phyloP scores from a whole-genome alignment of 2,888 invertebrate genomes.

The Glaucopsyche alexis region DNA sequence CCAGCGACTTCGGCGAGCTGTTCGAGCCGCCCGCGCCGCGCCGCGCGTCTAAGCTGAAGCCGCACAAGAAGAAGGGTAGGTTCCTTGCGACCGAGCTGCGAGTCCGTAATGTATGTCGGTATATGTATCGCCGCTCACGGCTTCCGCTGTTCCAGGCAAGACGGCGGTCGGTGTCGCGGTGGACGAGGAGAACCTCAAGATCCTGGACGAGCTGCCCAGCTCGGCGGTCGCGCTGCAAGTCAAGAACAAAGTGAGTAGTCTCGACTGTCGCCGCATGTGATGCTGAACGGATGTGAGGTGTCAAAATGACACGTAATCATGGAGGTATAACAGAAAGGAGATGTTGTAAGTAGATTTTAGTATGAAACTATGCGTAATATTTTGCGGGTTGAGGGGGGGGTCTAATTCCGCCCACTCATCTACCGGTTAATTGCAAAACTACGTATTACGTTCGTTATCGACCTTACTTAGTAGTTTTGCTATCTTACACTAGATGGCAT shows the following conservation, averaged over 20 bases:
- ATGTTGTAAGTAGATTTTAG: too few relatives aligned
- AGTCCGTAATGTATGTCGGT: neutral
- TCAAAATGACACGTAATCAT: too few relatives aligned
- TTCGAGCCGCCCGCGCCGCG: constrained; percentile 86
- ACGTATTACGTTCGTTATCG: too few relatives aligned
- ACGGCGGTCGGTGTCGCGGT: constrained; percentile 82
- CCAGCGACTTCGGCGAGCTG: constrained; percentile 92
- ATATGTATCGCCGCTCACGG: neutral
- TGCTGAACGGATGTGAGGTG: too few relatives aligned
- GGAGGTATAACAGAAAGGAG: too few relatives aligned
- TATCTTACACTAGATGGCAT: too few relatives aligned
- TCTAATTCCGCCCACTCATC: too few relatives aligned
- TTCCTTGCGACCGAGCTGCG: neutral
- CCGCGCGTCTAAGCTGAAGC: constrained; percentile 88
- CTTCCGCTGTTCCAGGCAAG: constrained; percentile 52
- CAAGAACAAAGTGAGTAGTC: constrained; percentile 89
- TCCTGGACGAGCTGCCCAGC: constrained; percentile 93
- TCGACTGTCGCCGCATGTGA: neutral
- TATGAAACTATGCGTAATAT: too few relatives aligned
- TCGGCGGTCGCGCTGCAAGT: constrained; percentile 97
- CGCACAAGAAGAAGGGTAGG: constrained; percentile 74
- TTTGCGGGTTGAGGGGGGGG: too few relatives aligned
- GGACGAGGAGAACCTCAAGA: constrained; percentile 90
- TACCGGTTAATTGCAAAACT: too few relatives aligned
- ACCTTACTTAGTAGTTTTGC: too few relatives aligned